A percentile compares a stretch with the other conserved stretches of the same genome.
phyloP scores from a whole-genome alignment of 2,797 vertebrate species.

The Eutrigla gurnardus region DNA sequence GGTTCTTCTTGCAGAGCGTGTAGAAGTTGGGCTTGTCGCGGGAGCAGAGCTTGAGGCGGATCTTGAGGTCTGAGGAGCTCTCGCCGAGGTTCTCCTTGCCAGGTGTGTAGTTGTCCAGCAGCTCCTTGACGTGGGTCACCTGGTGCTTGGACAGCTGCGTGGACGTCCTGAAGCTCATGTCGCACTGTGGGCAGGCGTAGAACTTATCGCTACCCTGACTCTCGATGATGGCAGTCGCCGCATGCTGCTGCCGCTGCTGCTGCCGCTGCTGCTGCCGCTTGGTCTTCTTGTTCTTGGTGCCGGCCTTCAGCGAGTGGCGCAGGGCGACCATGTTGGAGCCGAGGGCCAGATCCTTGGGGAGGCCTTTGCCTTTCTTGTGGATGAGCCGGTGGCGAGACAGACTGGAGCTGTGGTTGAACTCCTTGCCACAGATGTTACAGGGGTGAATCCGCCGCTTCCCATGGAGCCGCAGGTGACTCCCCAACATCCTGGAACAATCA shows the following conservation, averaged over 20 bases:
- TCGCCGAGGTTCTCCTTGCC: constrained; percentile 80
- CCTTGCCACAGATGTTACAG: constrained; percentile 84
- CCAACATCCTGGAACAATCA: constrained; percentile 74
- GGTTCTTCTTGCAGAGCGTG: constrained; percentile 85
- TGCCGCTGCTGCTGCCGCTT: constrained; percentile 56
- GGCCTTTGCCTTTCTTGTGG: constrained; percentile 81
- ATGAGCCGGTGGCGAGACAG: constrained; percentile 84
- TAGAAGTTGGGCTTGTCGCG: constrained; percentile 86
- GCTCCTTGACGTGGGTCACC: constrained; percentile 83
- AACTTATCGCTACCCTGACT: constrained; percentile 70
- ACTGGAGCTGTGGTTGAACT: constrained; percentile 86
- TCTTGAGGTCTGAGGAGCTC: constrained; percentile 84
- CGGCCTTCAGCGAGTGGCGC: constrained; percentile 59
- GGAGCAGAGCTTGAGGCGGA: constrained; percentile 86
- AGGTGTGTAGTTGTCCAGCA: constrained; percentile 81
- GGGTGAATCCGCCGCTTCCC: constrained; percentile 82
- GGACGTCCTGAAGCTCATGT: constrained; percentile 84
- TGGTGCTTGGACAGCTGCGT: constrained; percentile 83
- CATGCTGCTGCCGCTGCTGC: constrained; percentile 36
- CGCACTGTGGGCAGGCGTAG: constrained; percentile 84
- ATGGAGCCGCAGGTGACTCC: constrained; percentile 83
- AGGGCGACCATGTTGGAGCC: constrained; percentile 54
- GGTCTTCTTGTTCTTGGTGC: constrained; percentile 63
- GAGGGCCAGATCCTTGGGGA: constrained; percentile 29
- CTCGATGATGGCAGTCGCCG: constrained; percentile 35